phyloP scores from a whole-genome alignment of 2,113 vertebrate genomes.

The Varanus salvator region DNA sequence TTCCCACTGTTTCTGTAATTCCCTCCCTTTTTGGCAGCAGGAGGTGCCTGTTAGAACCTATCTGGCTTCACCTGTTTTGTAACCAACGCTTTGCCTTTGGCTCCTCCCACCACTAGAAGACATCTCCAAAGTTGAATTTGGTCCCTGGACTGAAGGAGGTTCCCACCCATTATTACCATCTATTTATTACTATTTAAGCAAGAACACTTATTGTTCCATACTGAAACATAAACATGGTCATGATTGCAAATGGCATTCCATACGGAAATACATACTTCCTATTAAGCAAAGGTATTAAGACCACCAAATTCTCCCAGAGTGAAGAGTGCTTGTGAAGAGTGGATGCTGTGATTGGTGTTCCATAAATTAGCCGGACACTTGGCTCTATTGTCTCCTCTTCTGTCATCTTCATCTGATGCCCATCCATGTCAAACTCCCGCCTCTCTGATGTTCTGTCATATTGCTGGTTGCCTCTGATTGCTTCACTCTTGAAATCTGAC shows the following conservation, averaged over 20 bases:
- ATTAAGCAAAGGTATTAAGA: neutral
- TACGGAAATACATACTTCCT: neutral
- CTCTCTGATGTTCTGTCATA: neutral
- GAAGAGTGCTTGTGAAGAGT: neutral
- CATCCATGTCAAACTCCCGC: neutral
- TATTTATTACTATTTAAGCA: too few relatives aligned
- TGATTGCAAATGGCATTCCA: neutral
- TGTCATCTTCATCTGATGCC: neutral
- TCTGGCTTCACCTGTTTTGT: too few relatives aligned
- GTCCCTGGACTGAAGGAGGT: too few relatives aligned
- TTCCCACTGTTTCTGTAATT: too few relatives aligned
- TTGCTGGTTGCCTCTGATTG: neutral
- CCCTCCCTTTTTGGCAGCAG: too few relatives aligned
- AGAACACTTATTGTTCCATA: too few relatives aligned
- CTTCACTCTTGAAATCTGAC: conserved; percentile 23
- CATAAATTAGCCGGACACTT: neutral
- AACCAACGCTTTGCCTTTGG: too few relatives aligned
- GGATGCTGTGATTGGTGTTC: neutral
- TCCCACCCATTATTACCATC: too few relatives aligned
- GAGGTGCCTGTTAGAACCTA: too few relatives aligned
- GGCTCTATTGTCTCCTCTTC: neutral
- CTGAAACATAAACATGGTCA: neutral
- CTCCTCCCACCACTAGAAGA: too few relatives aligned
- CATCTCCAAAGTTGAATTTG: too few relatives aligned
- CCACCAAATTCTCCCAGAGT: neutral